These are phyloP conservation scores for Hemichromis elongatus DNA, from an alignment of 2,113 vertebrate genomes.

Conservation along the genomic window DNA sequence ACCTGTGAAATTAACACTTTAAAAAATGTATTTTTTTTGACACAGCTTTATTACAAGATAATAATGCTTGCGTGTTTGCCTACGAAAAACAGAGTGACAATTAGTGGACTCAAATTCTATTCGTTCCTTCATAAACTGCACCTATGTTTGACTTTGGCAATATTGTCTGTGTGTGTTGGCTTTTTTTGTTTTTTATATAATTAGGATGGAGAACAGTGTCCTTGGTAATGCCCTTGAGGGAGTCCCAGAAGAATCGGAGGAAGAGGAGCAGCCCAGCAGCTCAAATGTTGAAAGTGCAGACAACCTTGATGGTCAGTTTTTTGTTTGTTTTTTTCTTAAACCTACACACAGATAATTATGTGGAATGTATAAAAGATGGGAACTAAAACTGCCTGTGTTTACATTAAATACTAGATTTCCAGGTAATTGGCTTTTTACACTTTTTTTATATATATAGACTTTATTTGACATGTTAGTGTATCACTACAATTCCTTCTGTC, in stretches of 20 bases:
- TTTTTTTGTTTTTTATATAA: not conserved
- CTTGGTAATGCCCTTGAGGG: slow-evolving; percentile 95
- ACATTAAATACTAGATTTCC: not conserved
- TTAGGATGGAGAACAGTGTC: slow-evolving; percentile 90
- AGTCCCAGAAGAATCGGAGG: slow-evolving; percentile 88
- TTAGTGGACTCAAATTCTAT: rapidly evolving
- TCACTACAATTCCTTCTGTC: not conserved
- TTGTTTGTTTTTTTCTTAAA: no score
- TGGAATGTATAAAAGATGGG: not conserved
- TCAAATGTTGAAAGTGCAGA: slow-evolving; percentile 80
- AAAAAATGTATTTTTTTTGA: not conserved
- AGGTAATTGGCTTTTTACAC: not conserved
- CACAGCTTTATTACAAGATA: not conserved
- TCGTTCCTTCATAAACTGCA: not conserved
- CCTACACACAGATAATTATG: no score
- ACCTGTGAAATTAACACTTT: not conserved
- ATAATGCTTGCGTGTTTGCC: not conserved
- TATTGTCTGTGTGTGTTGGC: not conserved
- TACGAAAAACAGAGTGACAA: not conserved
- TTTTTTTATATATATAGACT: not conserved
- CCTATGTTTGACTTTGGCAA: not conserved
- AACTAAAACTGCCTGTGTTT: not conserved
- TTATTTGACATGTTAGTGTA: not conserved
- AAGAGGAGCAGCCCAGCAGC: slow-evolving; percentile 78
- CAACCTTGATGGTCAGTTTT: slow-evolving; percentile 88